Percentiles rank a stretch among this genome's conserved stretches.
phyloP scores from a whole-genome alignment of 1,140 invertebrate species.

The Chlorops oryzae region DNA sequence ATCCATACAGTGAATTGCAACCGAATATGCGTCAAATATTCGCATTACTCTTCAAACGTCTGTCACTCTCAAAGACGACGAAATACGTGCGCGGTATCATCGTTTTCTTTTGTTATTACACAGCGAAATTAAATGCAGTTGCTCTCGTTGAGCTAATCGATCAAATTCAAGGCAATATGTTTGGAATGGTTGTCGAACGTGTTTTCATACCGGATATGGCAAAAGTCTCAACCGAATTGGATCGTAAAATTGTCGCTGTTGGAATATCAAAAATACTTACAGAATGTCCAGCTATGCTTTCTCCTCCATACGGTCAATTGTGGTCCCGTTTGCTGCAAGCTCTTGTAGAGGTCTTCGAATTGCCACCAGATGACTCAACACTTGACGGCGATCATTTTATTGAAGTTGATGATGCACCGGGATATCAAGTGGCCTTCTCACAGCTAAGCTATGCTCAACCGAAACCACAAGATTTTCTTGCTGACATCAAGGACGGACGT shows the following conservation, averaged over 20 bases:
- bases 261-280: conserved; percentile 81
- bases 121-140: conserved; percentile 68
- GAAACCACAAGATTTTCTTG: conserved; percentile 63
- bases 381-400: conserved; percentile 80
- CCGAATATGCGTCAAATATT: conserved; percentile 85
- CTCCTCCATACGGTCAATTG: conserved; percentile 26
- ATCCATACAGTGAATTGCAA: conserved; percentile 58
- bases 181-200: conserved; percentile 88
- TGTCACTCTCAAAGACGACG: conserved; percentile 88
- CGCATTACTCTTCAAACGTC: conserved; percentile 81
- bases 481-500: conserved; percentile 59
- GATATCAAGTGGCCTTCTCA: conserved; percentile 85
- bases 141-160: conserved; percentile 74
- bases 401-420: conserved; percentile 76
- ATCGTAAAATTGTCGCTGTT: conserved; percentile 83
- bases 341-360: conserved; percentile 80
- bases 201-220: conserved; percentile 79
- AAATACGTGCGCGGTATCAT: conserved; percentile 87
- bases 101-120: conserved; percentile 83
- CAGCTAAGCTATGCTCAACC: conserved; percentile 80
- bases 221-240: conserved; percentile 73
- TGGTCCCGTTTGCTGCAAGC: conserved; percentile 58
- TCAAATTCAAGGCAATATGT: conserved; percentile 85
- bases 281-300: conserved; percentile 56
- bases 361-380: conserved; percentile 72